phyloP scores from a whole-genome alignment of 2,888 invertebrate genomes.

The Thymelicus acteon region DNA sequence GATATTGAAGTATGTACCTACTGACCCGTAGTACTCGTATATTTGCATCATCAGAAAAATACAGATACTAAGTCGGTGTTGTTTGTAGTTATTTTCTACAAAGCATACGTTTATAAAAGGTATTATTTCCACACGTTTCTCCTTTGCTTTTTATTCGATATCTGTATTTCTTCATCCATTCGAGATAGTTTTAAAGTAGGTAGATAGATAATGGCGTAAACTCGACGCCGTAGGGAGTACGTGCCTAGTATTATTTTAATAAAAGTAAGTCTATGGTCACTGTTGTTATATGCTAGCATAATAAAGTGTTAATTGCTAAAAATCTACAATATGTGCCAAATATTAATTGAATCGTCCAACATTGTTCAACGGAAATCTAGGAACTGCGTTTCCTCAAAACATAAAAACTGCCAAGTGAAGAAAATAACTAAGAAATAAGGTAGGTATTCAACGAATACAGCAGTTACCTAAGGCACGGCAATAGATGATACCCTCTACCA shows the following conservation, averaged over 20 bases:
- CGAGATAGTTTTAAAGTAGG: conserved; percentile 16
- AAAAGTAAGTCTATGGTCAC: conserved; percentile 16
- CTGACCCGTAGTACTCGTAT: background rate
- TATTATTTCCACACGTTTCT: conserved; percentile 9
- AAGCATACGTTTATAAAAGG: conserved; percentile 3
- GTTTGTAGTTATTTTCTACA: conserved; percentile 12
- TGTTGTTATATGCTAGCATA: conserved; percentile 25
- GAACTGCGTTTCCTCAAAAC: background rate
- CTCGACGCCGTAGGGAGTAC: conserved; percentile 13
- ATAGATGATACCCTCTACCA: conserved; percentile 9
- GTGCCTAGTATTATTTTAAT: conserved; percentile 22
- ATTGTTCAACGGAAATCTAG: conserved; percentile 1
- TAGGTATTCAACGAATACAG: background rate
- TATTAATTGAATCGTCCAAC: conserved; percentile 30
- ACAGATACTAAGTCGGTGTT: conserved; percentile 17
- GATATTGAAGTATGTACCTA: too few relatives aligned
- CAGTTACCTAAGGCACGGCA: conserved; percentile 14
- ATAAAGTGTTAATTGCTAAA: conserved; percentile 22
- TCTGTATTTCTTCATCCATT: background rate
- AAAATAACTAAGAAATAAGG: background rate
- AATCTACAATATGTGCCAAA: conserved; percentile 32
- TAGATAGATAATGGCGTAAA: conserved; percentile 11
- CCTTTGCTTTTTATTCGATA: conserved; percentile 18
- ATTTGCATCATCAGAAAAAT: background rate
- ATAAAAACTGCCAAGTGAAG: background rate